Evolutionary conservation across 2,797 vertebrate genomes (phyloP).

Genomic region (Megaceryle alcyon): DNA sequence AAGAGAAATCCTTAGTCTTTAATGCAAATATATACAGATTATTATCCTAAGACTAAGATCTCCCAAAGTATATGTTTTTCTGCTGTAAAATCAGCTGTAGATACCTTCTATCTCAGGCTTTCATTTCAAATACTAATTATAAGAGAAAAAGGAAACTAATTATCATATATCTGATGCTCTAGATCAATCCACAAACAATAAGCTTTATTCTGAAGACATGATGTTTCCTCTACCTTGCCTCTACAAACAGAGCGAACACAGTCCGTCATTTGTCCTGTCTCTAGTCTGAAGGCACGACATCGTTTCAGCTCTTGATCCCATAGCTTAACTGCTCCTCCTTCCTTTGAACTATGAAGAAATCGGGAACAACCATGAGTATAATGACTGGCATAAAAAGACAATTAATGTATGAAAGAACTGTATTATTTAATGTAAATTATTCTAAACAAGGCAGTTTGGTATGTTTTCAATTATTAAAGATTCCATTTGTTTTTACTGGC

Average conservation of each 20-base stretch:
- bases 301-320: conserved; percentile 97
- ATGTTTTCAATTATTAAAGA: background rate
- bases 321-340: conserved; percentile 94
- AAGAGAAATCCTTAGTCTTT: background rate
- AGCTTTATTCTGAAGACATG: background rate
- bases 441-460: background rate
- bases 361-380: background rate
- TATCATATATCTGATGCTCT: background rate
- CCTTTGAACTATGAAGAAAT: conserved; percentile 86
- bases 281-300: conserved; percentile 93
- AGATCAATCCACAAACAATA: background rate
- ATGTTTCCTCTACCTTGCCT: conserved; percentile 85
- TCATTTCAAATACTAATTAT: background rate
- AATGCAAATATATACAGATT: background rate
- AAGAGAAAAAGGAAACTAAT: background rate
- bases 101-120: background rate
- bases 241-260: conserved; percentile 94
- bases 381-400: background rate
- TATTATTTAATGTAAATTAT: background rate
- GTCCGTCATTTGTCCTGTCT: conserved; percentile 92
- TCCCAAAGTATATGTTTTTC: background rate
- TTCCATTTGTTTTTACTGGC: background rate
- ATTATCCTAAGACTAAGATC: background rate
- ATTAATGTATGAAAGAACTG: background rate
- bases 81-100: background rate